Percentiles rank a stretch among this genome's conserved stretches.
phyloP scores from a whole-genome alignment of 2,888 invertebrate species.

The Scelioninae gen. 2 region DNA sequence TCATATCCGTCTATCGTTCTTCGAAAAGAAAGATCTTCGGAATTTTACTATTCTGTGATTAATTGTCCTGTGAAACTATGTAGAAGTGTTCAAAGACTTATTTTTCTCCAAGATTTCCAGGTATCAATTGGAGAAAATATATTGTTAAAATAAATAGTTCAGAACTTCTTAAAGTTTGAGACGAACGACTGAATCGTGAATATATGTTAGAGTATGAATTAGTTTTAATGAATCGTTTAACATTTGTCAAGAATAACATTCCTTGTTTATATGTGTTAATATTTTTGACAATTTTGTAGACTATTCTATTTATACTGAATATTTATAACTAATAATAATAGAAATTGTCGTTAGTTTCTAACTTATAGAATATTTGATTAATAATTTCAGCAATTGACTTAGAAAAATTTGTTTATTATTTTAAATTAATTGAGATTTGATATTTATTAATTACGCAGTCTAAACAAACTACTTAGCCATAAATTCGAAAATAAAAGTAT shows the following conservation, averaged over 20 bases:
- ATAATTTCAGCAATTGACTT: too few relatives aligned
- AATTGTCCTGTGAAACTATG: conserved; percentile 26
- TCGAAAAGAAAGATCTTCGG: conserved; percentile 14
- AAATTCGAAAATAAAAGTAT: too few relatives aligned
- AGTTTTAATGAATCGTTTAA: neutral
- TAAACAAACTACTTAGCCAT: too few relatives aligned
- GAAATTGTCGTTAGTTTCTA: neutral
- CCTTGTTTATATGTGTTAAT: neutral
- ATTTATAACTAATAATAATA: conserved; percentile 1
- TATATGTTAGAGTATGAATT: conserved; percentile 13
- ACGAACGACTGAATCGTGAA: conserved; percentile 14
- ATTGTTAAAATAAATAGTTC: neutral
- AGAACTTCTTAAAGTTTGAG: conserved; percentile 10
- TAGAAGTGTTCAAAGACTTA: conserved; percentile 22
- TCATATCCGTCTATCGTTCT: conserved; percentile 15
- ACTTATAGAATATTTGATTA: too few relatives aligned
- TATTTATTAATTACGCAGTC: too few relatives aligned
- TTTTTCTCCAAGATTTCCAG: conserved; percentile 20
- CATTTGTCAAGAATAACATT: conserved; percentile 1
- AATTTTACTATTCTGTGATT: conserved; percentile 46
- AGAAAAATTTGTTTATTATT: too few relatives aligned
- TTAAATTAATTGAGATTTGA: too few relatives aligned
- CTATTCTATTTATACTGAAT: neutral
- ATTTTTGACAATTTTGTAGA: neutral
- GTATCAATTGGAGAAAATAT: conserved; percentile 10